phyloP scores from a whole-genome alignment of 2,797 vertebrate genomes.

The Morelia viridis region DNA sequence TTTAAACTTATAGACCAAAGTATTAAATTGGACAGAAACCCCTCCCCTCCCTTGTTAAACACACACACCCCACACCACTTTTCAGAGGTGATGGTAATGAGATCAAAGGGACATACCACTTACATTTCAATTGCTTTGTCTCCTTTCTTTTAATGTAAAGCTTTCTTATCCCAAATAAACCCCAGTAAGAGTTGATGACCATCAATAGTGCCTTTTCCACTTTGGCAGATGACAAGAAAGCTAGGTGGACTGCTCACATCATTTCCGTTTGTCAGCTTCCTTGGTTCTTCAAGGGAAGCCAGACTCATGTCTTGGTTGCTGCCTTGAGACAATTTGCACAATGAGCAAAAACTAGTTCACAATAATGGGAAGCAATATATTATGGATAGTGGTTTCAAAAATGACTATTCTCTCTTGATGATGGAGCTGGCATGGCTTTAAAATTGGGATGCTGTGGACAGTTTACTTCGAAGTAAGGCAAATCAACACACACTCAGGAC shows the following conservation, averaged over 20 bases:
- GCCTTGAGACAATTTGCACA: slow-evolving; percentile 54
- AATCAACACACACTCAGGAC: not conserved
- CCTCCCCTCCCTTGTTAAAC: not conserved
- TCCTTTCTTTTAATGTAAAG: slow-evolving; percentile 39
- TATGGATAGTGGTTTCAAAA: slow-evolving; percentile 17
- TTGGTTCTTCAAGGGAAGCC: slow-evolving; percentile 58
- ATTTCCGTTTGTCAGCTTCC: slow-evolving; percentile 54
- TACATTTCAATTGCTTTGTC: slow-evolving; percentile 40
- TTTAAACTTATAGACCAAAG: slow-evolving; percentile 17
- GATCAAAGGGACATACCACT: not conserved
- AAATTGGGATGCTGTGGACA: not conserved
- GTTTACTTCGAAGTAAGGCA: not conserved
- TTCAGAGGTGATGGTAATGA: not conserved
- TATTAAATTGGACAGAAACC: slow-evolving; percentile 30
- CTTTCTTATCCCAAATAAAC: slow-evolving; percentile 26
- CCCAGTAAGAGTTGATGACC: slow-evolving; percentile 22
- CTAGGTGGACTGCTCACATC: slow-evolving; percentile 48
- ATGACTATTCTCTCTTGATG: not conserved
- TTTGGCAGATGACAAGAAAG: slow-evolving; percentile 52
- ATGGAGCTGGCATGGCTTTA: slow-evolving; percentile 6
- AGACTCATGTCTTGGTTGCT: slow-evolving; percentile 44
- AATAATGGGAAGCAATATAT: slow-evolving; percentile 39
- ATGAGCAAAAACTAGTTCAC: slow-evolving; percentile 37
- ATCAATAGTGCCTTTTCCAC: slow-evolving; percentile 36
- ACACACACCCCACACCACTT: slow-evolving; percentile 11